Evolutionary conservation across 2,113 vertebrate species (phyloP), one percentile per base, ranked within the genome.

Genomic region (Centrocercus urophasianus): DNA sequence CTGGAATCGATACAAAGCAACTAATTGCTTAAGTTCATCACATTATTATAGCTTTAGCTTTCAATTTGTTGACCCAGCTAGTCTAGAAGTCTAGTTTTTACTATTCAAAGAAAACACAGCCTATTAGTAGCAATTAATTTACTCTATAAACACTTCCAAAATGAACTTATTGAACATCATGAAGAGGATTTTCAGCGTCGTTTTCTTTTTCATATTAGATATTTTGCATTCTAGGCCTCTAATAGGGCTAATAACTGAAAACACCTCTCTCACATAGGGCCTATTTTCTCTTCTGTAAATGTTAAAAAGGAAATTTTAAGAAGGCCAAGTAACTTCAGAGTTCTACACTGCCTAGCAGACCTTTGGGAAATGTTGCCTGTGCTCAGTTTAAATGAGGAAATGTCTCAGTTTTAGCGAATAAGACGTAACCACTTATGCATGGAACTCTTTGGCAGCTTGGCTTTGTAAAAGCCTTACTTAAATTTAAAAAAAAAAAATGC

Each of bases 41-140:
- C 63, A 66, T 69, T 73, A 64, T 54, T 61, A 42, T 3, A 93
- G 59, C 42, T 83, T 92, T 9, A 87, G 47, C 20, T 89, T 92
- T 52, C 80, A 28, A 12, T 88, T 80, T 92, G 83, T 64, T 95
- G 59, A 94, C 91, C 56, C 75, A 70, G n/a, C 61, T 87, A 85
- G 43, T 38, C 40, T 64, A 69, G 50, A 75, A 92, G 28, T 92
- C 84, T 56, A 54, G 75, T 78, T 87, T 88, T 93, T 61, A 89
- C 72, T 93, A 64, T 78, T 89, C 73, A 92, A 76, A 93, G 94
- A 97, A 95, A 91, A 87, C 81, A 88, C 61, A 89, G 38, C 6
- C 83, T 93, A 74, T 96, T 96, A 90, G 89, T 78, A 89, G 89
- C 48, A 94, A 95, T 96, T 96, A 97, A 94, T 78, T 94, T 30